Evolutionary conservation across 2,797 vertebrate species (phyloP), one percentile per base, ranked within the genome.

Genomic region (Sitta carolinensis): DNA sequence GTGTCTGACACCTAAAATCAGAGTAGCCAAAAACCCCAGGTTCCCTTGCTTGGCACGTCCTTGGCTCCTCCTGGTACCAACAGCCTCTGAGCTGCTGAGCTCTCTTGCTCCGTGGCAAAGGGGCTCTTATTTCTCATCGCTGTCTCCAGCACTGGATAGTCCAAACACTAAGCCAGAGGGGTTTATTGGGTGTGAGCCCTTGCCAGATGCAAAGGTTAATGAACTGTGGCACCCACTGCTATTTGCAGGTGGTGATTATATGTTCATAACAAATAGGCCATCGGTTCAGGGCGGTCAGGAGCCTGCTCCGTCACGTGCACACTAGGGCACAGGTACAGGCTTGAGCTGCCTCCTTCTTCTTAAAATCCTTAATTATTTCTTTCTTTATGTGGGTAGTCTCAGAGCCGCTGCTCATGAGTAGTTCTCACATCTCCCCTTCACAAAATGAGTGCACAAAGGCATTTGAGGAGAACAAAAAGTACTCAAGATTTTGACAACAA

Each of bases 1-100:
- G 25, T 54, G 10, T 47, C 20, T 82, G 81, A 11, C 58, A 73
- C 13, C 61, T 51, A 45, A 69, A 76, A 84, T 83, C 1, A 59
- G 1, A 38, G 29, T 57, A 78, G 11, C 9, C 3, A 8, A 50
- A 81, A 47, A 1, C 1, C 2, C 4, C 19, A 16, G 47, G 32
- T 8, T 55, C 9, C 5, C 13, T 51, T 59, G 19, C 36, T 59
- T 22, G 21, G 40, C 64, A 48, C 22, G 36, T 7, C 25, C 26
- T 67, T 22, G 16, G 13, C n/a, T 74, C 21, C 25, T 17, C 8
- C 11, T 36, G 8, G 32, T 27, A 42, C 50, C 47, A 34, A 7
- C 18, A 59, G 22, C 20, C 45, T 38, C 72, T 36, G 61, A 83
- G 36, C 61, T 55, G 43, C 43, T 69, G 55, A 88, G 40, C 9